Conservation (phyloP, 1,140 invertebrate genomes). For the Bombus superbus region DNA sequence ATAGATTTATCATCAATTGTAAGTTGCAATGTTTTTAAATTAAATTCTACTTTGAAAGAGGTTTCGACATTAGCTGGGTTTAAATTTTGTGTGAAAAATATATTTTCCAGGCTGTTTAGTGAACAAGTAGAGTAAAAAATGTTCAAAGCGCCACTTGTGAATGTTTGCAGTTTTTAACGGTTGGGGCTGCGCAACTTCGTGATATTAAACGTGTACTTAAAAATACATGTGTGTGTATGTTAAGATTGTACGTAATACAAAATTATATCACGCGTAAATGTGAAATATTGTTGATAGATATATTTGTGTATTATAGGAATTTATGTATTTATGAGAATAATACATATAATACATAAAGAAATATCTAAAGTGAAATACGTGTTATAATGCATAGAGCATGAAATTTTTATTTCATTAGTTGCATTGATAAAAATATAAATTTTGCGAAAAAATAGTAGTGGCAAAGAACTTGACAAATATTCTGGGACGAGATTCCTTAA, state of each 20-base stretch:
- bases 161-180: background rate
- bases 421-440: background rate
- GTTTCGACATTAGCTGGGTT: background rate
- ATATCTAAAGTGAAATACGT: too few relatives aligned
- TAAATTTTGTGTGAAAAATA: constrained; percentile 20
- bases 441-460: background rate
- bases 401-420: background rate
- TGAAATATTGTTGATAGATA: background rate
- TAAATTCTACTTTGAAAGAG: background rate
- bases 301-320: too few relatives aligned
- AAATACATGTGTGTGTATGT: background rate
- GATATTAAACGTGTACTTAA: background rate
- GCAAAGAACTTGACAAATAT: constrained; percentile 38
- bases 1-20: background rate
- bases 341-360: too few relatives aligned
- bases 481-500: background rate
- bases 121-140: background rate
- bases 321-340: too few relatives aligned
- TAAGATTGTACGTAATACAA: background rate
- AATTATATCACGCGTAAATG: too few relatives aligned
- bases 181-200: background rate
- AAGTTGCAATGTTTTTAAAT: background rate
- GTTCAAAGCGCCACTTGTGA: background rate
- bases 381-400: too few relatives aligned
- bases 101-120: constrained; percentile 1